phyloP scores from a whole-genome alignment of 2,888 invertebrate genomes.

The Quadroppia sp. region DNA sequence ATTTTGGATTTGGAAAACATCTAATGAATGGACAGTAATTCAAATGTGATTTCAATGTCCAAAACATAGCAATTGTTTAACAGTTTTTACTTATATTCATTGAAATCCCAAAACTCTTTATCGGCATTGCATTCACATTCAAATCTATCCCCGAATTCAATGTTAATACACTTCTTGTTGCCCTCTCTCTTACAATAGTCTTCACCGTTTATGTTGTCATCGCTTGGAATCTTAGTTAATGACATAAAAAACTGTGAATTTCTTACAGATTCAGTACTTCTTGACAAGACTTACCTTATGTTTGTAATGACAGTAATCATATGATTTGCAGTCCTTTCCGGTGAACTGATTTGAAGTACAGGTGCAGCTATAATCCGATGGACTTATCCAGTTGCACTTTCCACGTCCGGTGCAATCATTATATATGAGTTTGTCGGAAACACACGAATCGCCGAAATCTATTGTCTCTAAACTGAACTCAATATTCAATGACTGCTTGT shows the following conservation, averaged over 20 bases:
- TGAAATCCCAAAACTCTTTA: background rate
- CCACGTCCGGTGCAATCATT: background rate
- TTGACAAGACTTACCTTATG: background rate
- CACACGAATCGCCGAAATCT: constrained; percentile 6
- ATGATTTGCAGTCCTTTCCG: background rate
- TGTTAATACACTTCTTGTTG: too few species aligned
- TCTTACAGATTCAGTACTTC: too few species aligned
- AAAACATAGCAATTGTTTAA: too few species aligned
- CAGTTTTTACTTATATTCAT: background rate
- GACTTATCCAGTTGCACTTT: background rate
- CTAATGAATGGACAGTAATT: background rate
- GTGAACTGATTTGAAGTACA: background rate
- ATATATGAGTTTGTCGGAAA: background rate
- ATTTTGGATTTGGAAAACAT: background rate
- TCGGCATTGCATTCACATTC: background rate
- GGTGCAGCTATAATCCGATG: background rate
- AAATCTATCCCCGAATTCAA: too few species aligned
- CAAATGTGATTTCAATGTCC: background rate
- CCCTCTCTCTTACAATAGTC: background rate
- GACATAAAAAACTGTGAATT: too few species aligned
- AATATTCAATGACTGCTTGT: background rate
- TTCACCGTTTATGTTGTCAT: background rate
- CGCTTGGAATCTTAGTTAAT: too few species aligned
- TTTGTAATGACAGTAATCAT: background rate
- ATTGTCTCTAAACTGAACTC: background rate